A percentile compares a stretch with the other conserved stretches of the same genome.
phyloP scores from a whole-genome alignment of 2,113 vertebrate species.

The Semnornis frantzii region DNA sequence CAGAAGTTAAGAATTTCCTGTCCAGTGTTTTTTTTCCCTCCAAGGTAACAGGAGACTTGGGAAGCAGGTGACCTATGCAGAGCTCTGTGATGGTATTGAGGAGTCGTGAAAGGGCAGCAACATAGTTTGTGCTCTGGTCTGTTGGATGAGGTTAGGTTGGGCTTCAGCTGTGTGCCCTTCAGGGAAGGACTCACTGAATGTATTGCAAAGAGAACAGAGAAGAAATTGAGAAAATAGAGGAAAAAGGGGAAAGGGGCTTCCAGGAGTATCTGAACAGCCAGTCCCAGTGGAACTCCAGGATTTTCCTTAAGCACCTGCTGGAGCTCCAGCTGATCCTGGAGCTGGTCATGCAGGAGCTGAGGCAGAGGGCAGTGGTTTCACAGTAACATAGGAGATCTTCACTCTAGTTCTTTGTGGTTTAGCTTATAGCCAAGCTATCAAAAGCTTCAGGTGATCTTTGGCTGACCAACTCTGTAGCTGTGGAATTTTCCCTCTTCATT shows the following conservation, averaged over 20 bases:
- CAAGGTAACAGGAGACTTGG: background rate
- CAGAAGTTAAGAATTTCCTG: background rate
- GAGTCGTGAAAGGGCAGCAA: background rate
- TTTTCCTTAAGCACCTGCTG: no score
- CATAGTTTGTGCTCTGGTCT: background rate
- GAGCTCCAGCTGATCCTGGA: background rate
- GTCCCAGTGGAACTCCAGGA: background rate
- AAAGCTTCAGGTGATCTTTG: background rate
- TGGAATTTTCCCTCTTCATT: background rate
- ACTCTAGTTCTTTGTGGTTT: background rate
- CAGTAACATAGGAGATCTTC: fast-evolving
- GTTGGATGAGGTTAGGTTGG: background rate
- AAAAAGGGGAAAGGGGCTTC: background rate
- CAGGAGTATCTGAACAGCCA: background rate
- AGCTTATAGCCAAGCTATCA: background rate
- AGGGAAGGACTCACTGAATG: background rate
- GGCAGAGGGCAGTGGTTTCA: background rate
- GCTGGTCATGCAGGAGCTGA: background rate
- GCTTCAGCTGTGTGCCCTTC: background rate
- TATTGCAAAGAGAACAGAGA: background rate
- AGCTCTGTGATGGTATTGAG: background rate
- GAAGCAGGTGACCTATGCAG: background rate
- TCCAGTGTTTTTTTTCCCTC: background rate
- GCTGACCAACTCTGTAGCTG: background rate
- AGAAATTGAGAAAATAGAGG: background rate